Conservation (phyloP, 2,797 vertebrate species). For the Labroides dimidiatus region DNA sequence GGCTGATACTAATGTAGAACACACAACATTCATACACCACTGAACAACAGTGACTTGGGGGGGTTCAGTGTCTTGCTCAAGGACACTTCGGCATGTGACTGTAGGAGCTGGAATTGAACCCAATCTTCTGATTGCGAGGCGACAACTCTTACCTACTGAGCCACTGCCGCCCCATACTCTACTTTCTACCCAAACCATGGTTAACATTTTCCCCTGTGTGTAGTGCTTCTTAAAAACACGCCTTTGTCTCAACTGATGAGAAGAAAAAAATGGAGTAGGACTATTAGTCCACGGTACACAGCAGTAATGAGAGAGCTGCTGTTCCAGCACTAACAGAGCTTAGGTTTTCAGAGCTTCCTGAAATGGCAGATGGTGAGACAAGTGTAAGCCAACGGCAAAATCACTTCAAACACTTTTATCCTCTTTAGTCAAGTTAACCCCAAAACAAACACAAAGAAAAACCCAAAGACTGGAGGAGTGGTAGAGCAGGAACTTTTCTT, state of each 20-base stretch:
- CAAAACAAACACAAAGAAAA: slow-evolving; percentile 37
- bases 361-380: slow-evolving; percentile 50
- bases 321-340: slow-evolving; percentile 14
- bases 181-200: background rate
- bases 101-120: too few relatives aligned
- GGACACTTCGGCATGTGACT: too few relatives aligned
- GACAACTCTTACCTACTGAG: too few relatives aligned
- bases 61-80: too few relatives aligned
- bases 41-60: too few relatives aligned
- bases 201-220: background rate
- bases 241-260: background rate
- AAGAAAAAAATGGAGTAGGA: background rate
- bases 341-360: slow-evolving; percentile 38
- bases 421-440: slow-evolving; percentile 42
- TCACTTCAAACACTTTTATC: slow-evolving; percentile 49
- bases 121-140: too few relatives aligned
- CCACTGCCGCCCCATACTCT: too few relatives aligned
- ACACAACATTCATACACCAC: too few relatives aligned
- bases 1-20: too few relatives aligned
- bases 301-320: slow-evolving; percentile 1
- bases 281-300: background rate
- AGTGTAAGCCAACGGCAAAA: slow-evolving; percentile 36
- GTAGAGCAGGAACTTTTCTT: background rate
- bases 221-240: too few relatives aligned
- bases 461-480: background rate